phyloP scores from a whole-genome alignment of 2,888 invertebrate genomes.

The Pterostichus niger region DNA sequence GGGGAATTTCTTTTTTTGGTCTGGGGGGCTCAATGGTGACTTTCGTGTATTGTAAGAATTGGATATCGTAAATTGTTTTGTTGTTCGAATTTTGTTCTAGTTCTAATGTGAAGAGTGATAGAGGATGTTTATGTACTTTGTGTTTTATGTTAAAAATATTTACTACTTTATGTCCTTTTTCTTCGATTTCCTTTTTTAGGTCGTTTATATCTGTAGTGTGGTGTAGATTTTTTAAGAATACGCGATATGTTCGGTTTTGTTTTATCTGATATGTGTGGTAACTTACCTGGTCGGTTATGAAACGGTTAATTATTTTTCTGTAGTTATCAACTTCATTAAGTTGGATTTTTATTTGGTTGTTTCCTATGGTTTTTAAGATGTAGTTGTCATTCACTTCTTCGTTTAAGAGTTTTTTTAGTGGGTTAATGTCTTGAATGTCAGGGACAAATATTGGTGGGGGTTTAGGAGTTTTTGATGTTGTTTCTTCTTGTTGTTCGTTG shows the following conservation, averaged over 20 bases:
- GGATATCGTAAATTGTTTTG: slow-evolving; percentile 37
- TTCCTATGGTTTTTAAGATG: slow-evolving; percentile 24
- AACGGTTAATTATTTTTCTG: slow-evolving; percentile 45
- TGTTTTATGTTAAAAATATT: slow-evolving; percentile 59
- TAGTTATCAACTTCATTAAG: slow-evolving; percentile 50
- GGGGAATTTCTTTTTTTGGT: background rate
- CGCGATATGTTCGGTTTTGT: slow-evolving; percentile 50
- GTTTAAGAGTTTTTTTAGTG: slow-evolving; percentile 22
- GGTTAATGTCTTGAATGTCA: slow-evolving; percentile 22
- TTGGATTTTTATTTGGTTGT: slow-evolving; percentile 64
- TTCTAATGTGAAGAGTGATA: slow-evolving; percentile 60
- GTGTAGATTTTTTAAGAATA: slow-evolving; percentile 62
- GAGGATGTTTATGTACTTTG: background rate
- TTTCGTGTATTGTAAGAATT: slow-evolving; percentile 22
- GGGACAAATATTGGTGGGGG: slow-evolving; percentile 30
- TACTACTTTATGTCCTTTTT: slow-evolving; percentile 50
- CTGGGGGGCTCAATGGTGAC: slow-evolving; percentile 41
- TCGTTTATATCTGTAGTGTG: slow-evolving; percentile 46
- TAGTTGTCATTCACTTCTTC: slow-evolving; percentile 18
- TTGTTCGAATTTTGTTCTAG: slow-evolving; percentile 54
- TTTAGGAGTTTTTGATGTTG: slow-evolving; percentile 1
- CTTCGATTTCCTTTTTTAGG: slow-evolving; percentile 24
- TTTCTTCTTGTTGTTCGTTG: slow-evolving; percentile 12
- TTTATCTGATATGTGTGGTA: slow-evolving; percentile 58
- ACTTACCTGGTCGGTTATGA: slow-evolving; percentile 38